These are phyloP conservation scores for Columbina picui DNA, from an alignment of 2,113 vertebrate species.

Conservation along the genomic window DNA sequence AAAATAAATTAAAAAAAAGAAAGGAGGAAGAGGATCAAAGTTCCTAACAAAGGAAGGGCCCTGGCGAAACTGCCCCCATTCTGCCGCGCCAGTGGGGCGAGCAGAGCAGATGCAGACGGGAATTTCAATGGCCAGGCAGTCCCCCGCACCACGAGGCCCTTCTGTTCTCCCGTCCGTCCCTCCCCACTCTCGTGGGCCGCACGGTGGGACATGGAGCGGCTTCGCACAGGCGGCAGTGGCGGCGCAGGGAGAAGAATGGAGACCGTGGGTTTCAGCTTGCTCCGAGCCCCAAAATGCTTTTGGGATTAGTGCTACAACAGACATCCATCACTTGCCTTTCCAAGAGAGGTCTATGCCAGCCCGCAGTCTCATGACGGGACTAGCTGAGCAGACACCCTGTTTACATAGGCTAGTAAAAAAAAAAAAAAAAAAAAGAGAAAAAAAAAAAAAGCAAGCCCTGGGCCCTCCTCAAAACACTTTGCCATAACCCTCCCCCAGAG, in stretches of 20 bases:
- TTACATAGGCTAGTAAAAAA: not conserved
- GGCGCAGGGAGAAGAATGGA: not conserved
- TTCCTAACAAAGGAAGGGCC: slow-evolving; percentile 40
- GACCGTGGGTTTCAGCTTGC: rapidly evolving
- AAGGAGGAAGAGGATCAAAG: not conserved
- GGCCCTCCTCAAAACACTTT: not conserved
- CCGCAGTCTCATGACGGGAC: not conserved
- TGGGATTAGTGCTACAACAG: not conserved
- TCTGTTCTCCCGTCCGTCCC: slow-evolving; percentile 12
- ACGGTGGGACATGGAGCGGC: not conserved
- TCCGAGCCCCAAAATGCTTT: not conserved
- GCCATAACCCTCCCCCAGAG: not conserved
- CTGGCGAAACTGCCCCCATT: not conserved
- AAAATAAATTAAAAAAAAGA: not conserved
- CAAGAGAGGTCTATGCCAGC: not conserved
- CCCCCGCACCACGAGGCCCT: slow-evolving; percentile 29
- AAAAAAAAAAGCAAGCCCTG: not conserved
- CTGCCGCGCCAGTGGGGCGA: rapidly evolving
- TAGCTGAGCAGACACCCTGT: not conserved
- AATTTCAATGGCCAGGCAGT: slow-evolving; percentile 39
- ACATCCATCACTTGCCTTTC: slow-evolving; percentile 1
- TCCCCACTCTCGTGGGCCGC: not conserved
- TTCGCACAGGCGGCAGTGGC: rapidly evolving
- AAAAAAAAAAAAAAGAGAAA: not conserved
- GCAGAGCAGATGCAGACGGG: not conserved